Evolutionary conservation across 1,140 invertebrate species (phyloP), one percentile per base, ranked within the genome.

Genomic region (Euwallacea fornicatus): DNA sequence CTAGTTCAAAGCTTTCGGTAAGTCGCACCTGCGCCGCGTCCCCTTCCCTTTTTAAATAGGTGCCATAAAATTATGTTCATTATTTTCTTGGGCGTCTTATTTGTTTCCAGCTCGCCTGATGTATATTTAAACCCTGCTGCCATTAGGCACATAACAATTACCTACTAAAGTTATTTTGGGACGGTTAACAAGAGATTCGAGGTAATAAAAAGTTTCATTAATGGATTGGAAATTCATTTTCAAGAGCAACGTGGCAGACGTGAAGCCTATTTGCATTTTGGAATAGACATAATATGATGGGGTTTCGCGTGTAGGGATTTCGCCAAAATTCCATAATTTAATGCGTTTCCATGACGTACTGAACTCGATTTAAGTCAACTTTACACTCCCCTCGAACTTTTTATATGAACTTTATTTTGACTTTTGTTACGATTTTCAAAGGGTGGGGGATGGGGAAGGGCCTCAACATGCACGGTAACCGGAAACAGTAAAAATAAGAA

Each of bases 61-160:
- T 47, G 55, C 66, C 55, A 59, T 68, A 68, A 68, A 68, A 68
- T 59, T 68, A 68, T 59, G 66, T 59, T 60, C 66, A 60, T 68
- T 68, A 68, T 68, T 68, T 68, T 59, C 55, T 21, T 56, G 55
- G 46, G 42, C 33, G 21, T 60, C 44, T 44, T 47, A 50, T 68
- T 68, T 68, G 56, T 68, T 68, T 68, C 41, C 33, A 16, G 42
- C 43, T 59, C 55, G 54, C 43, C 42, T 33, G 43, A 56, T 68
- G 66, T 68, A 68, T 68, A 68, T 68, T 68, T 68, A 59, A 59
- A 68, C 41, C 46, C 66, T 10, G n/a, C 56, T 58, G 56, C 66
- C 66, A 68, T 68, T 68, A 68, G 55, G 66, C 66, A n/a, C 66
- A 68, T 60, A 68, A 68, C 66, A 68, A 68, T 68, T 68, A 68